Conservation (phyloP, 2,888 invertebrate species). For the Drosophila bunnanda region DNA sequence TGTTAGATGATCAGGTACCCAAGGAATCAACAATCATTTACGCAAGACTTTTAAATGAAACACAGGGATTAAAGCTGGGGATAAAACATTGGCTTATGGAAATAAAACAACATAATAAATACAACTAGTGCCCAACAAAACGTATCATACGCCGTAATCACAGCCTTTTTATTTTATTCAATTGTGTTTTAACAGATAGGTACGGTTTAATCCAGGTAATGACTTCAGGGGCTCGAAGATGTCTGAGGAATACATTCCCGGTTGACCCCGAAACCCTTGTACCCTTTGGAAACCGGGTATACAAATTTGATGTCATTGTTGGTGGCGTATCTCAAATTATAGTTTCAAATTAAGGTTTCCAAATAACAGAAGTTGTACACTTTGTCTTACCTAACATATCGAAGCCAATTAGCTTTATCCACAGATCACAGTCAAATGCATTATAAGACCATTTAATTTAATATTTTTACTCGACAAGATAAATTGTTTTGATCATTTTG, state of each 20-base stretch:
- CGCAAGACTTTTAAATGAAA: background rate
- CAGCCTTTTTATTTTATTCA: background rate
- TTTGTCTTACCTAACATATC: no score
- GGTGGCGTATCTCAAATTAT: background rate
- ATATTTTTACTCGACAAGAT: background rate
- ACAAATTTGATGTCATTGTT: background rate
- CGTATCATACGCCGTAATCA: background rate
- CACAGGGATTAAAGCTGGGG: background rate
- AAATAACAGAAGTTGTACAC: background rate
- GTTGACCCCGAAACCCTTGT: background rate
- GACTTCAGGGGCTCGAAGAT: background rate
- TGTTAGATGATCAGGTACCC: background rate
- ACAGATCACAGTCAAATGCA: slow-evolving; percentile 13
- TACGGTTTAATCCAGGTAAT: no score
- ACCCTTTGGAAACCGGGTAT: background rate
- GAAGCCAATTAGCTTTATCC: slow-evolving; percentile 1
- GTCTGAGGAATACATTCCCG: background rate
- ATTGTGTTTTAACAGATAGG: no score
- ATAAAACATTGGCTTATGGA: background rate
- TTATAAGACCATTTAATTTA: no score
- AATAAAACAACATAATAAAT: background rate
- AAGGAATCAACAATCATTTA: background rate
- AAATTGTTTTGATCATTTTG: slow-evolving; percentile 33
- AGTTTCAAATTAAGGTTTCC: background rate
- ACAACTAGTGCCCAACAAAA: background rate